These are phyloP conservation scores for Hesperia comma DNA, from an alignment of 2,888 invertebrate species.

Conservation along the genomic window DNA sequence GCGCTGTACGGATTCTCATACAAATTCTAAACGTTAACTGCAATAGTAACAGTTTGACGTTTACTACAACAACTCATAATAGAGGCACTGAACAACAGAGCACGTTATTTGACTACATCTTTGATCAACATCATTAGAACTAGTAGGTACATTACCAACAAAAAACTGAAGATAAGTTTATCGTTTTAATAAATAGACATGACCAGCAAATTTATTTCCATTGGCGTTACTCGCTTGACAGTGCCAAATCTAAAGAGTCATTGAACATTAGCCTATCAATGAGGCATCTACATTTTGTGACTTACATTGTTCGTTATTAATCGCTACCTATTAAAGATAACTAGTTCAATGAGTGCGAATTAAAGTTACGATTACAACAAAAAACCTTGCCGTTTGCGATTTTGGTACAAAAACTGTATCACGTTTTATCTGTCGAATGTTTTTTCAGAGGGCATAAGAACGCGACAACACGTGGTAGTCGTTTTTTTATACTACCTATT, in stretches of 20 bases:
- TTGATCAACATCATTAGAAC: not conserved
- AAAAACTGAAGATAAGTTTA: not conserved
- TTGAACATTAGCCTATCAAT: not conserved
- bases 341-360: conserved; percentile 1
- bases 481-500: not conserved
- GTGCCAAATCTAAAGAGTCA: not conserved
- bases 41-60: no score
- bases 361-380: not conserved
- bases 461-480: not conserved
- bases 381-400: not conserved
- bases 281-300: not conserved
- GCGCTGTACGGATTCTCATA: no score
- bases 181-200: not conserved
- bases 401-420: not conserved
- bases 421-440: not conserved
- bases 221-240: not conserved
- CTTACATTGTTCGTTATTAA: not conserved
- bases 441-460: not conserved
- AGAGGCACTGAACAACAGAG: no score
- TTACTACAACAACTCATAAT: no score
- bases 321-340: not conserved
- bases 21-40: no score
- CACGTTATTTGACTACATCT: not conserved
- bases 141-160: not conserved
- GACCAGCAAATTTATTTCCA: not conserved